Evolutionary conservation across 2,888 invertebrate species (phyloP).

Genomic region (Leptothorax acervorum): DNA sequence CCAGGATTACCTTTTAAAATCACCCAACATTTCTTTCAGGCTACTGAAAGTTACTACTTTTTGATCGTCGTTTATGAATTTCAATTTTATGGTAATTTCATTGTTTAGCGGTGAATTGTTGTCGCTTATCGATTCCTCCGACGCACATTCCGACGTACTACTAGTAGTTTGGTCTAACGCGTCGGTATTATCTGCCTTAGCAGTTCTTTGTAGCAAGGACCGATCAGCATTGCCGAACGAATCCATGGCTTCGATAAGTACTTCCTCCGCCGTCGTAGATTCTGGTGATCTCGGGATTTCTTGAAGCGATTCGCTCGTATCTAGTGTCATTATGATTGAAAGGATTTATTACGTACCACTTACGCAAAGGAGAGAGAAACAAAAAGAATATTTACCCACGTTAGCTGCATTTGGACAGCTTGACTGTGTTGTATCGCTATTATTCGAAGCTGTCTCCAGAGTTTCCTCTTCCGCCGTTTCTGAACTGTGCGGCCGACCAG

Average conservation of each 20-base stretch:
- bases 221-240: constrained; percentile 79
- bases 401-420: constrained; percentile 80
- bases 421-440: constrained; percentile 71
- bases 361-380: not conserved
- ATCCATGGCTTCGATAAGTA: constrained; percentile 83
- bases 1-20: constrained; percentile 91
- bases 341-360: too few relatives aligned
- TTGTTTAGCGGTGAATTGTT: constrained; percentile 74
- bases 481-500: constrained; percentile 64
- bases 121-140: constrained; percentile 60
- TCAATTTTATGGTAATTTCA: constrained; percentile 90
- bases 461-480: constrained; percentile 78
- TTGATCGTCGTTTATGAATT: constrained; percentile 93
- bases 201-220: constrained; percentile 68
- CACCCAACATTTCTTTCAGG: constrained; percentile 91
- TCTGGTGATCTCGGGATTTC: constrained; percentile 78
- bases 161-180: constrained; percentile 38
- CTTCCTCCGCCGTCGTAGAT: constrained; percentile 78
- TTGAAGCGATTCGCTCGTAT: constrained; percentile 63
- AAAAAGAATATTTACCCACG: constrained; percentile 51
- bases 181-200: constrained; percentile 64
- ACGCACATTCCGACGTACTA: constrained; percentile 71
- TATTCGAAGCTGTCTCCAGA: constrained; percentile 67
- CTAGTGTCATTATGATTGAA: constrained; percentile 49
- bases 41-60: constrained; percentile 92